Conservation (phyloP, 2,797 vertebrate species). For the Sciaenops ocellatus region DNA sequence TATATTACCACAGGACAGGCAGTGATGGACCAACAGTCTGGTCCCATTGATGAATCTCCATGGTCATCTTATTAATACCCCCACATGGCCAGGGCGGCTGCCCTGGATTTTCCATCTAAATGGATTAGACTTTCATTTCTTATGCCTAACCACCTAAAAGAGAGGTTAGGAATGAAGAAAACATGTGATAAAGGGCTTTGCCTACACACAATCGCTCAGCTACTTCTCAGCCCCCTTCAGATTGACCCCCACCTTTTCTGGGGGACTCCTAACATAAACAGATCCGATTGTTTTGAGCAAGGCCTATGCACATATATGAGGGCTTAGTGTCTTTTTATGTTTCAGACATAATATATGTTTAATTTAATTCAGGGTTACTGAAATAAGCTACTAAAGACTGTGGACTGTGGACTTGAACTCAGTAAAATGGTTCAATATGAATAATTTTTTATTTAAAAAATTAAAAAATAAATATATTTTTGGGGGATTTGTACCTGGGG, state of each 20-base stretch:
- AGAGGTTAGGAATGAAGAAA: slow-evolving; percentile 63
- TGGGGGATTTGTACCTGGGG: background rate
- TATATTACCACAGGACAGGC: slow-evolving; percentile 73
- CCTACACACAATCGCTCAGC: slow-evolving; percentile 67
- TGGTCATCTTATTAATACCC: slow-evolving; percentile 83
- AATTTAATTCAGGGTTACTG: slow-evolving; percentile 14
- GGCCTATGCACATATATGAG: slow-evolving; percentile 48
- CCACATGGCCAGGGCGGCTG: slow-evolving; percentile 58
- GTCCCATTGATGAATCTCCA: slow-evolving; percentile 80
- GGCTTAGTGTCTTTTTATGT: slow-evolving; percentile 32
- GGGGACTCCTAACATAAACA: slow-evolving; percentile 35
- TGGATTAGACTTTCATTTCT: slow-evolving; percentile 84
- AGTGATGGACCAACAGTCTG: slow-evolving; percentile 77
- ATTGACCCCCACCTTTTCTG: slow-evolving; percentile 42
- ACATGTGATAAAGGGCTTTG: slow-evolving; percentile 65
- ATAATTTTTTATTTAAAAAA: too few relatives aligned
- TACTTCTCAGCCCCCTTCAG: slow-evolving; percentile 35
- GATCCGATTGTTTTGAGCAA: slow-evolving; percentile 46
- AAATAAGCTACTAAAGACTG: background rate
- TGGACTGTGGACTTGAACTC: background rate
- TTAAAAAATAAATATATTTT: too few relatives aligned
- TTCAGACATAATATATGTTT: slow-evolving; percentile 20
- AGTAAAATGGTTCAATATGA: too few relatives aligned
- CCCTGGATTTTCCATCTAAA: slow-evolving; percentile 85
- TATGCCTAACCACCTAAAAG: slow-evolving; percentile 74